A percentile compares a stretch with the other conserved stretches of the same genome.
phyloP scores from a whole-genome alignment of 2,797 vertebrate species.

The Propithecus deckenii region DNA sequence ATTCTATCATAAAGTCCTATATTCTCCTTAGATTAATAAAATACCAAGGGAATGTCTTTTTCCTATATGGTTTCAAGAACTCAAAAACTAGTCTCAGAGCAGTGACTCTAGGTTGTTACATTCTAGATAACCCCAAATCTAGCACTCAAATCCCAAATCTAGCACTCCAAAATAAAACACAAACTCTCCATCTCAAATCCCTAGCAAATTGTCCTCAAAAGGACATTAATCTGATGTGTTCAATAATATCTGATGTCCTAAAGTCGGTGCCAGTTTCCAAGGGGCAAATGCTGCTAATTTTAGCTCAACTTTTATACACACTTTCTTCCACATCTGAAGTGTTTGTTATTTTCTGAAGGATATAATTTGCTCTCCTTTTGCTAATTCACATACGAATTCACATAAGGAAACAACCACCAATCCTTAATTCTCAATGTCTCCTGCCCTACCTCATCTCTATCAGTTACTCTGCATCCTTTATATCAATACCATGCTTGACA shows the following conservation, averaged over 20 bases:
- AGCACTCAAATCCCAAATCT: not conserved
- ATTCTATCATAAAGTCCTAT: not conserved
- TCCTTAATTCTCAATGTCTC: not conserved
- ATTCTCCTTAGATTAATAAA: not conserved
- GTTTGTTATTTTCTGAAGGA: not conserved
- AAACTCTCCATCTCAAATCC: not conserved
- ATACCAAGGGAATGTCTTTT: not conserved
- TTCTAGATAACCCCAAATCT: not conserved
- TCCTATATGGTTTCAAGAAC: not conserved
- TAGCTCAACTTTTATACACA: slow-evolving; percentile 13
- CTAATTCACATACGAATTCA: not conserved
- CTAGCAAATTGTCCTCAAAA: slow-evolving; percentile 11
- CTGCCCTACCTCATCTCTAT: not conserved
- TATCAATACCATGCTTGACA: not conserved
- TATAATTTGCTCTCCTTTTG: not conserved
- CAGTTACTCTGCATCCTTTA: not conserved
- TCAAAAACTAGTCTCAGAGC: not conserved
- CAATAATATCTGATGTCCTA: not conserved
- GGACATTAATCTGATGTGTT: not conserved
- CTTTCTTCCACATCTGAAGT: not conserved
- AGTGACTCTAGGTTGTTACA: not conserved
- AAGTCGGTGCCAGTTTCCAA: not conserved
- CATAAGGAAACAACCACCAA: not conserved
- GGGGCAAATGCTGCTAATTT: not conserved
- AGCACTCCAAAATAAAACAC: not conserved